Percentiles rank a stretch among this genome's conserved stretches.
phyloP scores from a whole-genome alignment of 2,797 vertebrate species.

The Brachyrhaphis roseni region DNA sequence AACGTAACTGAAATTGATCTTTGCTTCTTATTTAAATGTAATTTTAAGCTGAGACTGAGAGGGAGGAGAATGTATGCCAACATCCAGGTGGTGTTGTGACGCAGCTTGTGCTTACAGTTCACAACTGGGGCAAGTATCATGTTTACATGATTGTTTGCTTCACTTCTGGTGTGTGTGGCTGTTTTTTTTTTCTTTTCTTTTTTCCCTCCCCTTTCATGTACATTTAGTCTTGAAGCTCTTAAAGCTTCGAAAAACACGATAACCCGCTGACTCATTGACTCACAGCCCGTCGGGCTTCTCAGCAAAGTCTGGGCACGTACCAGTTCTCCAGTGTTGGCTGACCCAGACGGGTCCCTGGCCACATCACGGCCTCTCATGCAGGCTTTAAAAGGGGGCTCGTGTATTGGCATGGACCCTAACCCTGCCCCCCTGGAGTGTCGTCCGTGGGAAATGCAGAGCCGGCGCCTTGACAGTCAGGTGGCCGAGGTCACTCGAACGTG shows the following conservation, averaged over 20 bases:
- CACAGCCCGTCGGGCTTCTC: constrained; percentile 52
- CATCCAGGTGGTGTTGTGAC: constrained; percentile 17
- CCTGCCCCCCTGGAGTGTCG: constrained; percentile 50
- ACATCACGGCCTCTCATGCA: constrained; percentile 56
- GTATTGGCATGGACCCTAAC: constrained; percentile 45
- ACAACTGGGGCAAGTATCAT: constrained; percentile 32
- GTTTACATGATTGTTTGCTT: constrained; percentile 58
- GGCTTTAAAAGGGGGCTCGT: constrained; percentile 58
- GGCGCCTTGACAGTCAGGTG: constrained; percentile 62
- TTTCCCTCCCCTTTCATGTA: constrained; percentile 10
- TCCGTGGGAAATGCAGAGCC: constrained; percentile 46
- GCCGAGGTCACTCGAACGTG: constrained; percentile 26
- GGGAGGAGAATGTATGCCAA: background rate
- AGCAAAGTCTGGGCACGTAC: constrained; percentile 69
- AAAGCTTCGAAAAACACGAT: constrained; percentile 57
- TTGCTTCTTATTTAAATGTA: constrained; percentile 20
- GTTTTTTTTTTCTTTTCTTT: constrained; percentile 18
- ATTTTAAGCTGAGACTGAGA: constrained; percentile 9
- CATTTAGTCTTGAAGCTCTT: constrained; percentile 44
- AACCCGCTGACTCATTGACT: constrained; percentile 69
- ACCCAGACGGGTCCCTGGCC: constrained; percentile 65
- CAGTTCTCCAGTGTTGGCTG: constrained; percentile 55
- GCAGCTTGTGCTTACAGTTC: constrained; percentile 32
- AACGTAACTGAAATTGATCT: constrained; percentile 37
- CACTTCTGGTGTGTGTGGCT: constrained; percentile 37